These are phyloP conservation scores for Oenanthe oenanthe DNA, from an alignment of 2,113 vertebrate genomes.

Conservation along the genomic window DNA sequence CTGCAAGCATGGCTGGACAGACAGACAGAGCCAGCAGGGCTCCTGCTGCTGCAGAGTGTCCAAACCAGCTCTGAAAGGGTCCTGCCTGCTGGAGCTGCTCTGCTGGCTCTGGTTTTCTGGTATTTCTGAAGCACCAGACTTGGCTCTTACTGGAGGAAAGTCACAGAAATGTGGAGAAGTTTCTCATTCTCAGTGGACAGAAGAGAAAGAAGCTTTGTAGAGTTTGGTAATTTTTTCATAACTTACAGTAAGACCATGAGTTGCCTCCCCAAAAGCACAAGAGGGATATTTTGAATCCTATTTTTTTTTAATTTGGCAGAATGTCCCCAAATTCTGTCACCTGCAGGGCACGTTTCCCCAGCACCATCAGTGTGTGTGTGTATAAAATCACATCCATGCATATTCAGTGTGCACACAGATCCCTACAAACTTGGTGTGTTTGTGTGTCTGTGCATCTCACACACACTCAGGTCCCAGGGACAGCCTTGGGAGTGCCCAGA, in stretches of 20 bases:
- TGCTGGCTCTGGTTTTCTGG: not conserved
- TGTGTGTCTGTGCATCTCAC: not conserved
- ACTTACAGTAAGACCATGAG: not conserved
- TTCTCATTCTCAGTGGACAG: not conserved
- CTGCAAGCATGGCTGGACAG: no score
- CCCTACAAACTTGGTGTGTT: rapidly evolving
- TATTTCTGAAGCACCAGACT: not conserved
- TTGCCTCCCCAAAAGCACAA: not conserved
- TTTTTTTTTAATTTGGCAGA: not conserved
- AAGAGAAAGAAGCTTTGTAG: not conserved
- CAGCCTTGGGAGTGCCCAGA: not conserved
- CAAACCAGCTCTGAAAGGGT: not conserved
- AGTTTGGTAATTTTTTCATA: not conserved
- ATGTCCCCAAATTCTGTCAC: not conserved
- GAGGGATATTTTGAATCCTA: not conserved
- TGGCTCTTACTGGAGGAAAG: not conserved
- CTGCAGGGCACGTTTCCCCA: not conserved
- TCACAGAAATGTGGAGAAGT: not conserved
- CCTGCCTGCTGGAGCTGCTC: not conserved
- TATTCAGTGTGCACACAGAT: rapidly evolving
- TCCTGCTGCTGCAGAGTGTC: not conserved
- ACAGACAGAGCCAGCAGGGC: no score
- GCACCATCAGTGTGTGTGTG: rapidly evolving
- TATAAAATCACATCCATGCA: not conserved
- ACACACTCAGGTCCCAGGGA: not conserved